These are phyloP conservation scores for Ceratina calcarata DNA, from an alignment of 1,140 invertebrate genomes.

Conservation along the genomic window DNA sequence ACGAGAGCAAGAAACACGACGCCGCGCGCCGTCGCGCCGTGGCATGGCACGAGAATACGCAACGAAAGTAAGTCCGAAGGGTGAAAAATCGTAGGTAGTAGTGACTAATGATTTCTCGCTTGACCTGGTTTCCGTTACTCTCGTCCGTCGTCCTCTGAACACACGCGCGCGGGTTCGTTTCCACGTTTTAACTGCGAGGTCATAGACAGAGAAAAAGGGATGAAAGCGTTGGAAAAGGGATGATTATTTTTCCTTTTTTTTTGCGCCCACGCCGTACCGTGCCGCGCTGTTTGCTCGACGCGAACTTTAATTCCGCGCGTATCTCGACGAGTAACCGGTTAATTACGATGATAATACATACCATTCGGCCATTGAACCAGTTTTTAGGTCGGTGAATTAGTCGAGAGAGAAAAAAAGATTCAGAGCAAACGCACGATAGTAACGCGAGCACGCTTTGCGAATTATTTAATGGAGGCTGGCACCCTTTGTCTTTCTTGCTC, in stretches of 20 bases:
- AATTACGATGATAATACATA: not conserved
- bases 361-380: not conserved
- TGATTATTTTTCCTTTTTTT: not conserved
- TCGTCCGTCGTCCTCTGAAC: constrained; percentile 16
- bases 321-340: not conserved
- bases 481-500: not conserved
- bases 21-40: not conserved
- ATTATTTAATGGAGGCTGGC: not conserved
- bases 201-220: constrained; percentile 29
- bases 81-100: constrained; percentile 54
- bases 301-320: not conserved
- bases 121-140: constrained; percentile 61
- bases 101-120: constrained; percentile 72
- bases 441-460: not conserved
- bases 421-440: not conserved
- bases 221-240: constrained; percentile 12
- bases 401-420: not conserved
- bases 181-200: constrained; percentile 62
- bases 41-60: not conserved
- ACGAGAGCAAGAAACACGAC: not conserved
- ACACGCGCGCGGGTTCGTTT: constrained; percentile 55
- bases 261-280: too few species aligned
- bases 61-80: constrained; percentile 31
- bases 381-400: not conserved
- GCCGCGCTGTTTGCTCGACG: too few species aligned